Base-by-base conservation (phyloP, 2,797 vertebrate species). In the Pseudocheirus occidentalis region DNA sequence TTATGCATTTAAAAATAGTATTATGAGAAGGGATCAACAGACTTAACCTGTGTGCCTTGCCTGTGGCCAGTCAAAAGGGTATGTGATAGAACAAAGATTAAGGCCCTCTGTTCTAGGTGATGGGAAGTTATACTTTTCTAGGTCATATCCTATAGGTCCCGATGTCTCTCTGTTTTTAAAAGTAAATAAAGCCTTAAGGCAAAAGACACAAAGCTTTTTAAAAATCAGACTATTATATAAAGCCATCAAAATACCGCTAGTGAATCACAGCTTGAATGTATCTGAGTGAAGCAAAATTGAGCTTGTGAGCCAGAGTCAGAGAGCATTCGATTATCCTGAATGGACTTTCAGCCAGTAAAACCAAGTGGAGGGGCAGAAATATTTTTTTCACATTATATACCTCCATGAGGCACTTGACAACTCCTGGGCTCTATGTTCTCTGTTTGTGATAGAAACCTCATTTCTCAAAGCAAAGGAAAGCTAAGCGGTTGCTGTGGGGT, bases 141-240 rank as follows among this genome's bases (percentile, higher is more conserved):
- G 52, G 95, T 94, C 66, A 90, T 56, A 91, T 66, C 92, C 91
- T 96, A 90, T 92, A 57, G 53, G 50, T 92, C 91, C 90, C 53
- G 55, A 59, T 95, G 87, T 18, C 92, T 96, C 54, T 96, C 55
- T 57, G 87, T 87, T 97, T 94, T 94, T 92, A 54, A 55, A 81
- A 92, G 87, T 91, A 95, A 96, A 94, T 62, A 98, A 95, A 96
- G 59, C 91, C 94, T 53, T 14, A 56, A 94, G 91, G 92, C 95
- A 97, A 90, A n/a, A 94, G 54, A 55, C 90, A 46, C 66, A 81
- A 93, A 56, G 52, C 92, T 95, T 81, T 81, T 81, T 27, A 46
- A 91, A 97, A 96, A 94, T 91, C 81, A 10, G 92, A 92, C 9
- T 91, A 50, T 95, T 95, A 96, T 94, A 94, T 90, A 95, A 73